Evolutionary conservation across 2,797 vertebrate genomes (phyloP).

Genomic region (Novumbra hubbsi): DNA sequence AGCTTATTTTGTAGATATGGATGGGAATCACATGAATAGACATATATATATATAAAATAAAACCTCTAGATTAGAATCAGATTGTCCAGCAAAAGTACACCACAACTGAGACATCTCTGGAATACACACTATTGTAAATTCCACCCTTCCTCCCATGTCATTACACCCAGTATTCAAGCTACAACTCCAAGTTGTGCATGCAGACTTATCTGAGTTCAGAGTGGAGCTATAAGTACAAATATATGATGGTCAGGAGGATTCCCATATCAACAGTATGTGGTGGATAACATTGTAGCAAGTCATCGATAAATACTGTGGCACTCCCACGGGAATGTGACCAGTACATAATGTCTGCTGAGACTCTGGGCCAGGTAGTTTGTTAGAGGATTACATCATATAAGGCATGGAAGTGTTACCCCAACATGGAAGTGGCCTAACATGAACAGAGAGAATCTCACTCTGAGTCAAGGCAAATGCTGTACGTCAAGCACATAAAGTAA

Average conservation of each 20-base stretch:
- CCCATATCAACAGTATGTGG: not conserved
- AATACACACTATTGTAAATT: too few relatives aligned
- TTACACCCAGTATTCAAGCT: too few relatives aligned
- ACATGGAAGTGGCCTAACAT: conserved; percentile 6
- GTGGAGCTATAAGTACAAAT: not conserved
- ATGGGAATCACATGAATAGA: too few relatives aligned
- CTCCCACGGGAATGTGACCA: conserved; percentile 4
- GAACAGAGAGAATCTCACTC: conserved; percentile 29
- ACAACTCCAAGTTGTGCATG: too few relatives aligned
- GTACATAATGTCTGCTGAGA: conserved; percentile 1
- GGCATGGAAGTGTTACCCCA: conserved; percentile 15
- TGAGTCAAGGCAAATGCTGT: conserved; percentile 31
- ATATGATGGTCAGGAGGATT: not conserved
- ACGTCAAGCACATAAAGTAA: conserved; percentile 35
- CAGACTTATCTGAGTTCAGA: not conserved
- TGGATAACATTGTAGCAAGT: not conserved
- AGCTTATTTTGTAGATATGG: too few relatives aligned
- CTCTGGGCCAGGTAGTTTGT: conserved; percentile 1
- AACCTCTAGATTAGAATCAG: too few relatives aligned
- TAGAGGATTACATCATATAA: conserved; percentile 32
- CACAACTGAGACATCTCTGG: too few relatives aligned
- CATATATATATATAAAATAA: too few relatives aligned
- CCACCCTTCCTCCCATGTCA: too few relatives aligned
- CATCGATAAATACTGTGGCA: not conserved
- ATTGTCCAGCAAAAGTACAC: too few relatives aligned